Evolutionary conservation across 2,797 vertebrate species (phyloP), one percentile per base, ranked within the genome.

Genomic region (Karalla daura): DNA sequence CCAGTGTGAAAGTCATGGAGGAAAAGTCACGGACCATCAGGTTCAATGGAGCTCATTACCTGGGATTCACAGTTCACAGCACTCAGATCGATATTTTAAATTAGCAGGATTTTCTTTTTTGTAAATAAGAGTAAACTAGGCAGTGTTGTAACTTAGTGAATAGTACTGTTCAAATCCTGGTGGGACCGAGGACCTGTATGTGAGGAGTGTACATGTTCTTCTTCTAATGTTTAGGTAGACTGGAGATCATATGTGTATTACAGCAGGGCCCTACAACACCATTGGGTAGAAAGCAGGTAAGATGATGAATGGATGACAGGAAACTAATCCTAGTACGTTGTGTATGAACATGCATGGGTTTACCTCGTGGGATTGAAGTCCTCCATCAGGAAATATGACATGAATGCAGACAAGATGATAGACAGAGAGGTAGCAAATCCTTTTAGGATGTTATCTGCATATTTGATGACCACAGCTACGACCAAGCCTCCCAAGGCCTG

Each of bases 371-470:
- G 98, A 41, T 96, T 92, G 70, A 99, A 99, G 88, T 99, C 98
- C 50, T 96, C 91, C 68, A 99, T 86, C 93, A 96, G 95, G 88
- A 98, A 98, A 82, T 98, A 99, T 50, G 98, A 99, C 78, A 98
- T 95, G 49, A 98, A 12, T 1, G 97, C 95, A 54, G 97, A 99
- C 59, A 95, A 69, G 85, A 99, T 98, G 88, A 99, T 98, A 62
- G 98, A 99, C 63, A 99, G 86, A 9, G 98, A 99, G 5, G 97
- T 95, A 15, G 97, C 97, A 63, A 99, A 99, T 76, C 98, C 97
- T 92, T 99, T 99, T 70, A 99, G 95, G 87, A 99, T 99, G 88
- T 99, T 99, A 91, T 99, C 98, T 0, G 98, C 98, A 7, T 99
- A 98, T 90, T 99, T 99, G 86, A 99, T 99, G 74, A 99, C 98